Conservation (phyloP, 2,797 vertebrate species). For the Falco novaeseelandiae region DNA sequence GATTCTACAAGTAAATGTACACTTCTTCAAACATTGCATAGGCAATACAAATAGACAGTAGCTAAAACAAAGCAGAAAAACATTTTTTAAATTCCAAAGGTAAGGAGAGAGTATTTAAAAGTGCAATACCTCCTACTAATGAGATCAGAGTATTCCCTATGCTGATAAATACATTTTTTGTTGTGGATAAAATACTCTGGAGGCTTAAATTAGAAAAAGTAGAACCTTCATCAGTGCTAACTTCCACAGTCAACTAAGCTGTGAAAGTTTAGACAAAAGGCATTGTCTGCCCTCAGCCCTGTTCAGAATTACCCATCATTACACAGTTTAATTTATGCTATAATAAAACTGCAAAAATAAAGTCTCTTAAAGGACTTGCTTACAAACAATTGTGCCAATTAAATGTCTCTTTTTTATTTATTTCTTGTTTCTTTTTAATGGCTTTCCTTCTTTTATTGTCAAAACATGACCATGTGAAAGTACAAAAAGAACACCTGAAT, state of each 20-base stretch:
- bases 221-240: background rate
- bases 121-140: rapidly evolving
- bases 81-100: background rate
- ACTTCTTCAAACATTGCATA: background rate
- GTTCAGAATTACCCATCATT: background rate
- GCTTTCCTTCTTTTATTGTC: background rate
- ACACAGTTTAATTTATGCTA: background rate
- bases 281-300: background rate
- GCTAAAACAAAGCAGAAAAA: background rate
- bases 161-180: background rate
- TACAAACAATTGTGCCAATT: background rate
- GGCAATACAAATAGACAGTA: background rate
- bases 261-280: background rate
- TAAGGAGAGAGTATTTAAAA: background rate
- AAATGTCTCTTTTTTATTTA: background rate
- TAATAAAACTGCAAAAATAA: background rate
- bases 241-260: background rate
- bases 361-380: background rate
- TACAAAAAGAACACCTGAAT: background rate
- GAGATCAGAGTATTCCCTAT: background rate
- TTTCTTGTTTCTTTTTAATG: background rate
- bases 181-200: background rate
- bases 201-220: background rate
- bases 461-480: background rate
- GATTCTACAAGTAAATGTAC: background rate